phyloP scores from a whole-genome alignment of 2,888 invertebrate species.

The Catocala fraxini region DNA sequence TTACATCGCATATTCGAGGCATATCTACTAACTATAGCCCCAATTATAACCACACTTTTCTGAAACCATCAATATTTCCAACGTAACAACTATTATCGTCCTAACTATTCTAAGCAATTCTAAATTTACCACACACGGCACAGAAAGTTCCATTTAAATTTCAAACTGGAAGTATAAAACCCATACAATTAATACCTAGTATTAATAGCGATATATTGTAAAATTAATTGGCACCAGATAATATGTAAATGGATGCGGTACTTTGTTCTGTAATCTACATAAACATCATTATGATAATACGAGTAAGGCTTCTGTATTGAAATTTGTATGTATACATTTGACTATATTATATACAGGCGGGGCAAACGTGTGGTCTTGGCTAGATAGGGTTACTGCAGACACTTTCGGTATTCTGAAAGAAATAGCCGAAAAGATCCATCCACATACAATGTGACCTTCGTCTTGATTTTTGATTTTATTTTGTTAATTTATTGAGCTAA shows the following conservation, averaged over 20 bases:
- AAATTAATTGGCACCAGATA: constrained; percentile 78
- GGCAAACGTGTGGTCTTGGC: constrained; percentile 3
- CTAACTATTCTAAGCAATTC: too few relatives aligned
- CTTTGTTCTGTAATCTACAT: constrained; percentile 56
- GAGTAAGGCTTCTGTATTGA: constrained; percentile 20
- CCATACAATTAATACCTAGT: constrained; percentile 64
- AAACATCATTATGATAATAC: constrained; percentile 41
- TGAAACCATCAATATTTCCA: too few relatives aligned
- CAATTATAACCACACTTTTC: too few relatives aligned
- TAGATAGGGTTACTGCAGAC: too few relatives aligned
- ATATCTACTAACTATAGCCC: too few relatives aligned
- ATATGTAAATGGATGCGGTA: constrained; percentile 72
- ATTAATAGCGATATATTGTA: constrained; percentile 75
- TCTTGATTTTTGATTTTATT: too few relatives aligned
- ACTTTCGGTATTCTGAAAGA: too few relatives aligned
- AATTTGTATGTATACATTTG: constrained; percentile 21
- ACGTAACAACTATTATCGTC: too few relatives aligned
- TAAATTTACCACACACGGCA: constrained; percentile 7
- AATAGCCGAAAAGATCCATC: too few relatives aligned
- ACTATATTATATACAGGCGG: constrained; percentile 11
- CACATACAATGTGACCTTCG: too few relatives aligned
- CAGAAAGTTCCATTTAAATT: constrained; percentile 47
- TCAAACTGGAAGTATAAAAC: constrained; percentile 59
- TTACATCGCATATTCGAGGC: too few relatives aligned
- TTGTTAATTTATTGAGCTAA: too few relatives aligned